Percentiles rank a stretch among this genome's conserved stretches.
phyloP scores from a whole-genome alignment of 2,797 vertebrate species.

The Enteromius trimaculatus region DNA sequence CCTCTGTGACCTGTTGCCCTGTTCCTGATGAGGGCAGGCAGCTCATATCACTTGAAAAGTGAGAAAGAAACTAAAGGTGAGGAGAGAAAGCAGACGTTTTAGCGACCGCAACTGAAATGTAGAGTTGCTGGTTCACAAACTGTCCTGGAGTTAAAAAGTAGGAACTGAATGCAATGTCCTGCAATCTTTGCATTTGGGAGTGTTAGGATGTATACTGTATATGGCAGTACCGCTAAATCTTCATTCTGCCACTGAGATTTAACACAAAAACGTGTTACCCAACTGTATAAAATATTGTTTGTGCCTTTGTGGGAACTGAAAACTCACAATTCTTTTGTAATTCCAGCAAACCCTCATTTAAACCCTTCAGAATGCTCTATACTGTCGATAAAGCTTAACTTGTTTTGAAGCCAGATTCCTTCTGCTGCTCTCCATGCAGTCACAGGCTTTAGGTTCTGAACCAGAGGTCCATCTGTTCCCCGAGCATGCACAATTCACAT shows the following conservation, averaged over 20 bases:
- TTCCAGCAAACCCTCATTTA: neutral
- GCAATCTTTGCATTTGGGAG: neutral
- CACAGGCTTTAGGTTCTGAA: constrained; percentile 6
- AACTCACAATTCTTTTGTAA: neutral
- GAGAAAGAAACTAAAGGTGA: constrained; percentile 5
- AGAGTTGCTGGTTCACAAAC: neutral
- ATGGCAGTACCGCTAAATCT: neutral
- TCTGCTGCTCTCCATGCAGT: neutral
- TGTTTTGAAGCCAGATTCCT: constrained; percentile 2
- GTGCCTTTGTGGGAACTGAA: neutral
- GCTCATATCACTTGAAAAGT: neutral
- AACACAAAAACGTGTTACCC: neutral
- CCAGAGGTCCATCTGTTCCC: constrained; percentile 6
- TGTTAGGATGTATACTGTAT: neutral
- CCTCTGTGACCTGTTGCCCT: constrained; percentile 23
- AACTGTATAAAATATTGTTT: neutral
- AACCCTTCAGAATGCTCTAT: neutral
- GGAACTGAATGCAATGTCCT: neutral
- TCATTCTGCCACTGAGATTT: neutral
- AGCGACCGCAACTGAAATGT: neutral
- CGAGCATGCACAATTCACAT: neutral
- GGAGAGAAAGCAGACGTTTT: neutral
- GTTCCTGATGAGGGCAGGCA: neutral
- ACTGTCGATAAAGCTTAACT: neutral
- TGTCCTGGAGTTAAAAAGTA: neutral